Percentiles rank a stretch among this genome's conserved stretches.
These are phyloP conservation scores for Argyresthia albistria DNA, from an alignment of 2,888 invertebrate genomes.

Conservation along the genomic window DNA sequence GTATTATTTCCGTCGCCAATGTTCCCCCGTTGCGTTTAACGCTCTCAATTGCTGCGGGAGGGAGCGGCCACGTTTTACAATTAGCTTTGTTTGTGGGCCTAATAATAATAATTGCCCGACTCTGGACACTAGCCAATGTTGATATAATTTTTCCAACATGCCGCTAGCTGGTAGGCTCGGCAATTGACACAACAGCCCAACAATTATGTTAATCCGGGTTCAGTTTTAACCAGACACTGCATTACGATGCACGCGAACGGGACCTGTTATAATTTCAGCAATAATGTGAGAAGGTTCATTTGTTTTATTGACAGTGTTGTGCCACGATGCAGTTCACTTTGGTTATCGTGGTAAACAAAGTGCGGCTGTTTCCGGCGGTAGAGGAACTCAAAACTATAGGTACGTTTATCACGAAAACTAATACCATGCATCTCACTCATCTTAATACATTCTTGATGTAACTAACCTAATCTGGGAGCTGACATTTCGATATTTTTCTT, in stretches of 20 bases:
- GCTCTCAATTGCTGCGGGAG: conserved; percentile 67
- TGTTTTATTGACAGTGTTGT: conserved; percentile 34
- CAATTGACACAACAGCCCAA: conserved; percentile 46
- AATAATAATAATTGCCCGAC: conserved; percentile 47
- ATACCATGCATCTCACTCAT: neutral
- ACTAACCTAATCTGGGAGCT: too few relatives aligned
- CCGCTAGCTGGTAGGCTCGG: conserved; percentile 33
- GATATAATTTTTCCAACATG: conserved; percentile 47
- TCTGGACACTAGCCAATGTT: conserved; percentile 43
- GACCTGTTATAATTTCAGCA: conserved; percentile 46
- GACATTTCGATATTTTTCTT: too few relatives aligned
- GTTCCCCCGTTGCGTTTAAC: conserved; percentile 53
- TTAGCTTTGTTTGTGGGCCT: conserved; percentile 56
- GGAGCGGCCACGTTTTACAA: conserved; percentile 44
- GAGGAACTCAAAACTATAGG: conserved; percentile 57
- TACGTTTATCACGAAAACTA: conserved; percentile 15
- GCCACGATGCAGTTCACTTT: conserved; percentile 63
- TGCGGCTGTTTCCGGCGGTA: conserved; percentile 53
- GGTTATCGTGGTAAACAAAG: conserved; percentile 63
- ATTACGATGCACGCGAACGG: conserved; percentile 48
- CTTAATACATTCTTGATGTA: too few relatives aligned
- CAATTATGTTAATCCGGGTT: conserved; percentile 62
- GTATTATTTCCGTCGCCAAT: conserved; percentile 59
- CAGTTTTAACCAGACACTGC: conserved; percentile 51
- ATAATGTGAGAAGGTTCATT: conserved; percentile 43